Evolutionary conservation across 2,113 vertebrate species (phyloP), one percentile per base, ranked within the genome.

Genomic region (Platanista minor): DNA sequence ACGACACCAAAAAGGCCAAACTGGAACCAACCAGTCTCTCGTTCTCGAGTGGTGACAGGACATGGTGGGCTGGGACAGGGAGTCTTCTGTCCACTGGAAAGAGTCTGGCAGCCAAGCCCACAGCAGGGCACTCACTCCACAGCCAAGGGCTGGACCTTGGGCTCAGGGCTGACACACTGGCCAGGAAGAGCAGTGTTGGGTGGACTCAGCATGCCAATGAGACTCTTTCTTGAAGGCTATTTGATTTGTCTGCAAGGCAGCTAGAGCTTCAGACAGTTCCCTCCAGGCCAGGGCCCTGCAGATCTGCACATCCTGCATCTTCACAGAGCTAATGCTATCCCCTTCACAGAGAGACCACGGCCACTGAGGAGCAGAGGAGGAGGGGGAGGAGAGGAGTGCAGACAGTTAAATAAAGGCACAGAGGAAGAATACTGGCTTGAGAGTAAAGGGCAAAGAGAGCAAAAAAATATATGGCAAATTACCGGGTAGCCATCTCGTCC

Each of bases 401-500:
- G 84, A 77, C 14, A 87, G 93, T 57, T 11, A 82, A 71, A 94
- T 85, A 66, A 5, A 97, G n/a, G 49, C 72, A 87, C 85, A 93
- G 94, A 1, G 81, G 92, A 93, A 95, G 95, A 86, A 6, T 1
- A 89, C 69, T 54, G 54, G 74, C 41, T 93, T 31, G 75, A 93
- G 98, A 96, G 62, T 97, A 2, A 2, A 94, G 97, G 80, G 0
- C 69, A 95, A 80, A 96, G 83, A 88, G 95, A 96, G 52, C 93
- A 97, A 98, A 97, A 97, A 97, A 98, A 97, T 74, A 98, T 98
- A 97, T 62, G 52, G 94, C 88, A 94, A 99, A 99, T 99, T 99
- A 99, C 99, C 99, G 99, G 99, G 98, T 99, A 99, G 99, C 99
- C 99, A 98, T 99, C 99, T 21, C 99, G 99, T 99, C 99, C 99